These are phyloP conservation scores for Lobophora halterata DNA, from an alignment of 2,888 invertebrate genomes.

Conservation along the genomic window DNA sequence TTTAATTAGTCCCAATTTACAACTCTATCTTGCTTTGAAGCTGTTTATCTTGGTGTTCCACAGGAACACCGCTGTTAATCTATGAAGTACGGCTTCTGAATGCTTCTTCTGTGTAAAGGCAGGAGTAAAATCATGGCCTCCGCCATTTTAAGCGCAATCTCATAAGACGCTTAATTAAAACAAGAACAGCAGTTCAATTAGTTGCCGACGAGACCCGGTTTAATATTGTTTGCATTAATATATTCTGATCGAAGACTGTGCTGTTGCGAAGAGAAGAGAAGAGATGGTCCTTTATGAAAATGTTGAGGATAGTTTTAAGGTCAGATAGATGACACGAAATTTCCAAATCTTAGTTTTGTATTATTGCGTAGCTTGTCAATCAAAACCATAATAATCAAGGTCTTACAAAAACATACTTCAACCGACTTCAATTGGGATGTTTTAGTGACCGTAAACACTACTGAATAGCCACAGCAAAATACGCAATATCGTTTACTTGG, in stretches of 20 bases:
- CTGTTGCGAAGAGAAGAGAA: background rate
- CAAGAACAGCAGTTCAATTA: slow-evolving; percentile 25
- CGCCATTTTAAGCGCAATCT: slow-evolving; percentile 23
- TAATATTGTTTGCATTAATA: slow-evolving; percentile 25
- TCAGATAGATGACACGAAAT: background rate
- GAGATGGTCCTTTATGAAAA: slow-evolving; percentile 4
- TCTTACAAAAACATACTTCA: too few relatives aligned
- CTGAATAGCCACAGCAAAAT: too few relatives aligned
- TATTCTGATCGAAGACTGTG: slow-evolving; percentile 21
- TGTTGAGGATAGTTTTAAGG: background rate
- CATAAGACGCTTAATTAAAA: slow-evolving; percentile 29
- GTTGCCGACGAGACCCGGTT: slow-evolving; percentile 16
- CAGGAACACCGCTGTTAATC: too few relatives aligned
- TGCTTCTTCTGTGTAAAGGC: slow-evolving; percentile 11
- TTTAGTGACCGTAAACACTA: too few relatives aligned
- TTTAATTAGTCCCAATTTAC: too few relatives aligned
- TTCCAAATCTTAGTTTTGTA: too few relatives aligned
- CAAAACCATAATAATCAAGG: too few relatives aligned
- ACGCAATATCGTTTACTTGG: too few relatives aligned
- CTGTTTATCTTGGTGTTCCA: too few relatives aligned
- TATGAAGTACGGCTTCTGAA: slow-evolving; percentile 6
- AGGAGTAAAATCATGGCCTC: slow-evolving; percentile 18
- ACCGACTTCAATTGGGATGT: too few relatives aligned
- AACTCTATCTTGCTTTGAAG: too few relatives aligned
- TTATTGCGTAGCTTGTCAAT: too few relatives aligned